Base-by-base conservation (phyloP, 23 tunicate species). In the Trididemnum miniatum region DNA sequence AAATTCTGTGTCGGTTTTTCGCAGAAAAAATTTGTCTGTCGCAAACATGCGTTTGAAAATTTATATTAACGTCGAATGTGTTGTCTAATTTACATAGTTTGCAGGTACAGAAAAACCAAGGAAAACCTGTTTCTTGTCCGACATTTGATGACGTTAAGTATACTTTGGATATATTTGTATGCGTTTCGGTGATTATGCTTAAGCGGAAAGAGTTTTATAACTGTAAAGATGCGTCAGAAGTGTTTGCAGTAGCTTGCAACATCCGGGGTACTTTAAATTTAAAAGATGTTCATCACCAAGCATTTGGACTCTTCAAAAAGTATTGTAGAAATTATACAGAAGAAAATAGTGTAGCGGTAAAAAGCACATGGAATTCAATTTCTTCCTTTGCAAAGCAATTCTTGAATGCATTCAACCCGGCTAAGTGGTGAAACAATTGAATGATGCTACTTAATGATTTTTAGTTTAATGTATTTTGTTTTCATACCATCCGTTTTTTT, bases 131-230 rank as follows among this genome's bases (percentile, higher is more conserved):
- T 38, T 24, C 84, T 1, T 28, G 31, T 26, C 74, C 75, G 29
- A 62, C 35, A 25, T 38, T 38, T 35, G 51, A 32, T 31, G 57
- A 79, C 18, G 36, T 84, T 34, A 74, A 81, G 72, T 87, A 72
- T 65, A 87, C 91, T 0, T 74, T 73, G 63, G 91, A 87, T 33
- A 57, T 87, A 29, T 87, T 87, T 50, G 86, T 81, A 15, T 87
- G 91, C 37, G 86, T 81, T 27, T 82, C 91, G n/a, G 85, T 87
- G 12, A 87, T 87, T 33, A 87, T 81, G 86, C 57, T 87, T 23
- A 87, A 87, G 52, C 86, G 91, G 28, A 86, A 87, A 31, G 80
- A 87, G 62, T 81, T 87, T 40, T 79, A 80, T 40, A 84, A 83
- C 23, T 87, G 91, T 65, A 81, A 60, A 35, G 91, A 87, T 20